Base-by-base conservation (phyloP, 2,888 invertebrate genomes). In the Dioctria rufipes region DNA sequence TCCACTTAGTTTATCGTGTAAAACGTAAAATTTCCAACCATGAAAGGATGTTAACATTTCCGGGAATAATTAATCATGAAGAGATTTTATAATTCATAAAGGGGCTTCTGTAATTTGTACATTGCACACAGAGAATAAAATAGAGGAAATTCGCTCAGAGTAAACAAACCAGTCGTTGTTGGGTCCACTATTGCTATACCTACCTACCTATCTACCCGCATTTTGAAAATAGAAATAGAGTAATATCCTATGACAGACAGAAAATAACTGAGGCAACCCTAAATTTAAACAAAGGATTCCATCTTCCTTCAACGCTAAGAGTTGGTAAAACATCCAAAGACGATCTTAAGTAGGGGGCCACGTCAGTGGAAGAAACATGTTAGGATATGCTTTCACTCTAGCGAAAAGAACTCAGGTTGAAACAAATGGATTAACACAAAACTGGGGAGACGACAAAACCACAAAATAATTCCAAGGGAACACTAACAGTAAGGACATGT, bases 341-440 rank as follows among this genome's bases (percentile, higher is more conserved):
- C 49, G 69, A 39, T 51, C 69, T 69, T 69, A 69, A 51, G 37
- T 37, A 39, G 69, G 40, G 42, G 65, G 39, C 51, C 49, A 51
- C 25, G 51, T 51, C 69, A 37, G 51, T 43, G 51, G 69, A 51
- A 69, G 69, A 39, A 69, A 51, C 51, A 69, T 51, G 49, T 39
- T 25, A 13, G 49, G 25, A 25, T 67, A n/a, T 11, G 54, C 11
- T 11, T 54, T 54, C 54, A 51, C 37, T 51, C 51, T 51, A 25
- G 51, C 37, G 37, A 51, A 69, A 69, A 69, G 11, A 69, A 69
- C 69, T 69, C 69, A 69, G 11, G 69, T 69, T 69, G 69, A 69
- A 69, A 69, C 69, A 69, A 69, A 69, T 39, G 69, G 69, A 69
- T 69, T 69, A 69, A 51, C 51, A 51, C 25, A 25, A 25, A 25